Conservation (phyloP, 1,140 invertebrate genomes). For the Dinoponera quadriceps region DNA sequence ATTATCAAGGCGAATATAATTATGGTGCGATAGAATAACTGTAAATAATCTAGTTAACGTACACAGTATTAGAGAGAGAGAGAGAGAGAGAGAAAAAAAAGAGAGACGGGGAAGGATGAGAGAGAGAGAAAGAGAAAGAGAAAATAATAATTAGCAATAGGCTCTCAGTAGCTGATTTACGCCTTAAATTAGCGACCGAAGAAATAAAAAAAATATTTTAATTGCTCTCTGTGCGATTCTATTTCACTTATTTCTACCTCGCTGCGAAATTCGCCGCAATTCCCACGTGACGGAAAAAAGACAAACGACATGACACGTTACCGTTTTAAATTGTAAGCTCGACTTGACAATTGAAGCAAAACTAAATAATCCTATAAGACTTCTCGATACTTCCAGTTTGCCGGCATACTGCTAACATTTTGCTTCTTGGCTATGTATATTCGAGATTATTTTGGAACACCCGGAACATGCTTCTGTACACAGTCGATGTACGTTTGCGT, state of each 20-base stretch:
- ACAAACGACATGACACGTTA: no score
- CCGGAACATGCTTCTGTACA: not conserved
- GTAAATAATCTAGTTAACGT: constrained; percentile 84
- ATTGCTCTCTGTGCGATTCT: constrained; percentile 68
- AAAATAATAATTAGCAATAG: constrained; percentile 81
- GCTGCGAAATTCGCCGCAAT: no score
- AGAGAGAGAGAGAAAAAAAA: not conserved
- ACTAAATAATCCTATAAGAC: no score
- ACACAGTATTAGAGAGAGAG: constrained; percentile 84
- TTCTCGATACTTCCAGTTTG: no score
- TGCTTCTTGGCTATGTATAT: no score
- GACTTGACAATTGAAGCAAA: no score
- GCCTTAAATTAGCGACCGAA: constrained; percentile 78
- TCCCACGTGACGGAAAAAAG: no score
- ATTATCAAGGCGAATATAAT: constrained; percentile 79
- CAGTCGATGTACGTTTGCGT: no score
- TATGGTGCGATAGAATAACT: constrained; percentile 78
- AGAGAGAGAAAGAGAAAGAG: constrained; percentile 28
- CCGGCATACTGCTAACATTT: no score
- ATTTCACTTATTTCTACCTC: no score
- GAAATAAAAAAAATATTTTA: constrained; percentile 79
- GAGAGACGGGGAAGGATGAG: constrained; percentile 27
- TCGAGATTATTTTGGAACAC: not conserved
- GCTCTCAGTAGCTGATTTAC: constrained; percentile 75
- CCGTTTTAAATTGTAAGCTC: no score